Percentiles rank a stretch among this genome's conserved stretches.
Evolutionary conservation across 2,113 vertebrate species (phyloP).

Genomic region (Willisornis vidua): DNA sequence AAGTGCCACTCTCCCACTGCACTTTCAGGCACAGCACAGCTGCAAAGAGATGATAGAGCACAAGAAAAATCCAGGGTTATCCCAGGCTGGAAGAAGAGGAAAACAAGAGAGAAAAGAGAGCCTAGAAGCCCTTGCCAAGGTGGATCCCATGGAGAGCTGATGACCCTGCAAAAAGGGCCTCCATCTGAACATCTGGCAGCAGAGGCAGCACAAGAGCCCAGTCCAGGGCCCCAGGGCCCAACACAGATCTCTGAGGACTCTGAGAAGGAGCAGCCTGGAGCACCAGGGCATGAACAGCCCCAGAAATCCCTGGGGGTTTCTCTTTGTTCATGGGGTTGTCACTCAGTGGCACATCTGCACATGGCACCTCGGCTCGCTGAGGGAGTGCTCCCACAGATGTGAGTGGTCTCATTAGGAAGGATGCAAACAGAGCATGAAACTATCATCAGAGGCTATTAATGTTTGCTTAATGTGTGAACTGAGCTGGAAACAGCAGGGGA

Average conservation of each 20-base stretch:
- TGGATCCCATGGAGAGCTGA: neutral
- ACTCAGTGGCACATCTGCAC: neutral
- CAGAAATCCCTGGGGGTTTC: neutral
- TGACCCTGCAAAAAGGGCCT: neutral
- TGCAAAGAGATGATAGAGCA: neutral
- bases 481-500: slow-evolving; percentile 24
- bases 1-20: neutral
- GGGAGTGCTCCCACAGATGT: neutral
- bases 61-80: neutral
- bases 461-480: slow-evolving; percentile 9
- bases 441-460: slow-evolving; percentile 37
- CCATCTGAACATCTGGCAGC: neutral
- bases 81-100: neutral
- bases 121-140: neutral
- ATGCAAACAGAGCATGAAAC: slow-evolving; percentile 52
- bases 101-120: neutral
- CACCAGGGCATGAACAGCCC: neutral
- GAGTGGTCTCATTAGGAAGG: neutral
- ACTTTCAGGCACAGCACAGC: neutral
- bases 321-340: neutral
- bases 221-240: neutral
- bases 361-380: neutral
- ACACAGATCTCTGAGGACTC: neutral
- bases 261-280: neutral
- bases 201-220: neutral